phyloP scores from a whole-genome alignment of 2,797 vertebrate genomes.

The Tadarida brasiliensis region DNA sequence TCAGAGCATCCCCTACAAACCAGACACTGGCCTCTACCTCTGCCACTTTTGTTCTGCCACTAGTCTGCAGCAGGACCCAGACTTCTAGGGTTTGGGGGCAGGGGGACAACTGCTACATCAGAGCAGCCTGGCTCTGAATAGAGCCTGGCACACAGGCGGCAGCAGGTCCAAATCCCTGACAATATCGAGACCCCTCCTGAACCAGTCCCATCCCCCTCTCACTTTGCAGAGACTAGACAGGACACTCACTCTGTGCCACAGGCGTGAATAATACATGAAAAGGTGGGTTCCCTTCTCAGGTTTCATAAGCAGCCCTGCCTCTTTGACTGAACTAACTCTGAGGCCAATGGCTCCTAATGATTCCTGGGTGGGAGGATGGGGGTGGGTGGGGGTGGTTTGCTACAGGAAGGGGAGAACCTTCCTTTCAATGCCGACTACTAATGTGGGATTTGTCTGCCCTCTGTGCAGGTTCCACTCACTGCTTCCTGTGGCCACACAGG shows the following conservation, averaged over 20 bases:
- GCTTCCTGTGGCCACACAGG: not conserved
- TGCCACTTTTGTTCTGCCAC: not conserved
- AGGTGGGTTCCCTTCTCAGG: conserved; percentile 68
- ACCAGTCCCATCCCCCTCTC: rapidly evolving
- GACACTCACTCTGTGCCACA: not conserved
- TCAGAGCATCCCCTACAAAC: rapidly evolving
- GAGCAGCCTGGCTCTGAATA: too few species aligned
- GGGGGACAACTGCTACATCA: too few species aligned
- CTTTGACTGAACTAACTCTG: conserved; percentile 64
- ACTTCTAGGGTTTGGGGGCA: too few species aligned
- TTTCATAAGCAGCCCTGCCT: conserved; percentile 72
- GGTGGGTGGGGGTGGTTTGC: not conserved
- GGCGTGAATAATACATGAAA: conserved; percentile 40
- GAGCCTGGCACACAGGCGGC: not conserved
- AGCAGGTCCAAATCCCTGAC: rapidly evolving
- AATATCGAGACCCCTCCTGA: not conserved
- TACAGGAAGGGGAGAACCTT: not conserved
- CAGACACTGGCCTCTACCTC: not conserved
- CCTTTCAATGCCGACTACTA: not conserved
- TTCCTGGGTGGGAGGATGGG: rapidly evolving
- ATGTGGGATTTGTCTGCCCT: rapidly evolving
- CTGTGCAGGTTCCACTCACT: not conserved
- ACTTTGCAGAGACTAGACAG: not conserved
- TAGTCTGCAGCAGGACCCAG: not conserved
- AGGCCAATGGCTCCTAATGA: conserved; percentile 63